phyloP scores from a whole-genome alignment of 2,888 invertebrate species.

The Altica lythri region DNA sequence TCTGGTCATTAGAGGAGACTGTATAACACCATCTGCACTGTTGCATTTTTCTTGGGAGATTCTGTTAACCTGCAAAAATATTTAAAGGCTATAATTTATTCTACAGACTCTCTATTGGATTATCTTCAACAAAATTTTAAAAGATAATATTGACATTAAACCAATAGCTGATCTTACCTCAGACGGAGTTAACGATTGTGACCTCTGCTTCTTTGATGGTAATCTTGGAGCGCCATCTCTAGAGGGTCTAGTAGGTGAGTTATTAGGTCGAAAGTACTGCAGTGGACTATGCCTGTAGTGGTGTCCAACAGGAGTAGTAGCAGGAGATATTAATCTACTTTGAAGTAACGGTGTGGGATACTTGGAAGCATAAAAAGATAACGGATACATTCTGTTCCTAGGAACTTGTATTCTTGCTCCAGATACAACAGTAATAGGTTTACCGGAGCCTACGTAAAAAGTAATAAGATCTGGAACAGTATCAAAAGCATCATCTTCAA shows the following conservation, averaged over 20 bases:
- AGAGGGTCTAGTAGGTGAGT: constrained; percentile 63
- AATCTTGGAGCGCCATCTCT: constrained; percentile 58
- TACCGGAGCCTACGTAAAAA: constrained; percentile 83
- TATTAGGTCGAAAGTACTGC: constrained; percentile 50
- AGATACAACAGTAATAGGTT: constrained; percentile 85
- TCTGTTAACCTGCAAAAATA: constrained; percentile 44
- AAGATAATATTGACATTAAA: no score
- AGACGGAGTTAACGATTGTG: constrained; percentile 77
- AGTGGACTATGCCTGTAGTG: constrained; percentile 60
- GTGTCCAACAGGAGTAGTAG: constrained; percentile 54
- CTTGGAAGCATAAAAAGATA: constrained; percentile 72
- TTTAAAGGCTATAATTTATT: no score
- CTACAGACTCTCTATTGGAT: no score
- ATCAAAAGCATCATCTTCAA: constrained; percentile 82
- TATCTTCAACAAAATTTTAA: no score
- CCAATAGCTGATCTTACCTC: constrained; percentile 57
- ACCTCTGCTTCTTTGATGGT: constrained; percentile 70
- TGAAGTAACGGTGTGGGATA: constrained; percentile 62
- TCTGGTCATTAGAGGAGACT: constrained; percentile 58
- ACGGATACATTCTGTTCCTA: constrained; percentile 78
- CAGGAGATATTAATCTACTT: constrained; percentile 56
- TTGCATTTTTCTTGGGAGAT: constrained; percentile 65
- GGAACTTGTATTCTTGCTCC: constrained; percentile 87
- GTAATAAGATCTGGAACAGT: constrained; percentile 90
- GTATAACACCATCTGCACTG: constrained; percentile 73